Evolutionary conservation across 2,888 invertebrate species (phyloP), one percentile per base, ranked within the genome.

Genomic region (Noctua janthina): DNA sequence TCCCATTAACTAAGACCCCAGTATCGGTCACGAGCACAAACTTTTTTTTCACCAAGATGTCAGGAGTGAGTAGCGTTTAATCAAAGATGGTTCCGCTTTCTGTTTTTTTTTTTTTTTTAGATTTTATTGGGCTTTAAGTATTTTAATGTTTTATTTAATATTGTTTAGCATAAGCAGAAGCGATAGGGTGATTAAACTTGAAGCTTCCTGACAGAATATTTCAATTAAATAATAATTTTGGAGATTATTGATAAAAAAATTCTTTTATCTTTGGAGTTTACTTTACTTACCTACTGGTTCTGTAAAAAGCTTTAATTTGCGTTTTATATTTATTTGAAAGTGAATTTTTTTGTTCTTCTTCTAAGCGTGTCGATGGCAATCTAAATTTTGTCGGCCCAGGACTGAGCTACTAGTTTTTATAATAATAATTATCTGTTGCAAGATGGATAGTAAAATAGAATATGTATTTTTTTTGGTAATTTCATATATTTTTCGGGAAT

Each of bases 1-100:
- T 89, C 86, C 93, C 92, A 95, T 94, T 93, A 94, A 90, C 87
- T 83, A 86, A 87, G 88, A 90, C 89, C 88, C 85, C 90, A 87
- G 89, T 90, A 95, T 96, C 93, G 89, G 96, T 94, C 95, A 94
- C 96, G 96, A 95, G 93, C 91, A 91, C 67, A 39, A 20, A 6
- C 20, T 71, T 76, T 77, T 67, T 75, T 75, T 62, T 46, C 11
- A 46, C 23, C 0, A 54, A 72, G 13, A 11, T 39, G 83, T 79
- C 69, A 87, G 76, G 85, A n/a, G 76, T 73, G 89, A 82, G 74
- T 49, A 56, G 76, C 11, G 2, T 74, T 76, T 15, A 39, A 51
- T n/a, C 15, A 10, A 15, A 8, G 11, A 59, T 46, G 66, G 79
- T 85, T 84, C 68, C 13, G 56, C 11, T 54, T 76, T 23, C 15